Percentiles rank a stretch among this genome's conserved stretches.
Conservation (phyloP, 2,113 vertebrate genomes). For the Tauraco erythrolophus region DNA sequence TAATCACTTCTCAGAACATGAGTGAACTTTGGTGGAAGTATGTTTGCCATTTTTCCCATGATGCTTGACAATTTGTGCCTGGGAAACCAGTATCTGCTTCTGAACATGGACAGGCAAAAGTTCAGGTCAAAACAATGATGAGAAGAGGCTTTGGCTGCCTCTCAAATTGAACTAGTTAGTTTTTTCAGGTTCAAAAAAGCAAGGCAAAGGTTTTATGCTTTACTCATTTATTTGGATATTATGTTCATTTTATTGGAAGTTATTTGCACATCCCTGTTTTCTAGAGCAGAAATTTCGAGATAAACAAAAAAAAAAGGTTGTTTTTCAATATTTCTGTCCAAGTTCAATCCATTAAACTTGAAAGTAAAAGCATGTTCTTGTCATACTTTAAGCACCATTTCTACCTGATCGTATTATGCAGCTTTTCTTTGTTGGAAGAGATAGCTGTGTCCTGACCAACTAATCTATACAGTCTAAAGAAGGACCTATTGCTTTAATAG, state of each 20-base stretch:
- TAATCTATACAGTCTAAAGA: neutral
- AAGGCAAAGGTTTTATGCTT: neutral
- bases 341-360: neutral
- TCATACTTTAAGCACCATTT: neutral
- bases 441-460: neutral
- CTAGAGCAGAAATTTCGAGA: neutral
- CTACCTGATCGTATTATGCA: neutral
- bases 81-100: neutral
- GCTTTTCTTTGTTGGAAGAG: neutral
- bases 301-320: neutral
- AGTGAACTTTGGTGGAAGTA: neutral
- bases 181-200: neutral
- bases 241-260: neutral
- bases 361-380: neutral
- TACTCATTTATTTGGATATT: neutral
- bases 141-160: neutral
- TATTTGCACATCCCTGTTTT: neutral
- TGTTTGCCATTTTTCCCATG: neutral
- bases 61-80: neutral
- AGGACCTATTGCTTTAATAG: neutral
- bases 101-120: neutral
- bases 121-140: neutral
- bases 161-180: neutral
- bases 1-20: neutral
- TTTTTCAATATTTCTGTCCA: neutral